Percentiles rank a stretch among this genome's conserved stretches.
phyloP scores from a whole-genome alignment of 1,140 invertebrate species.

The Lineus longissimus region DNA sequence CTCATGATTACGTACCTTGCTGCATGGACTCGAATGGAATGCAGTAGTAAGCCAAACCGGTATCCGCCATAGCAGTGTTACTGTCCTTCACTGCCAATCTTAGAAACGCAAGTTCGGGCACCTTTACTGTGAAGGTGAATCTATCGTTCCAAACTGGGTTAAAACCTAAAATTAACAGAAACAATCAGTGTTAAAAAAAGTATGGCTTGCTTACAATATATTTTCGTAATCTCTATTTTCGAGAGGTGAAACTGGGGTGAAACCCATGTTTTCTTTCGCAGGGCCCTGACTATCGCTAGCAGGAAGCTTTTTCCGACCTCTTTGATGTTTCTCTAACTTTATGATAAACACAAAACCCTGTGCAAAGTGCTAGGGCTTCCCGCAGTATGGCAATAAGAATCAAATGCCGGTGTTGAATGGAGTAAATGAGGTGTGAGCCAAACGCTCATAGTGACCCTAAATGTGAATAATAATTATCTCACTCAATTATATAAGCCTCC shows the following conservation, averaged over 20 bases:
- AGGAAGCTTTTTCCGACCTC: neutral
- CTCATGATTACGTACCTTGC: neutral
- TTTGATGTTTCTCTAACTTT: neutral
- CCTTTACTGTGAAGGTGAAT: neutral
- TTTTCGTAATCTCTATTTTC: neutral
- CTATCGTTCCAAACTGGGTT: neutral
- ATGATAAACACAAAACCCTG: neutral
- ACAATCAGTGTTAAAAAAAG: neutral
- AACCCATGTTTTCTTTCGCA: no score
- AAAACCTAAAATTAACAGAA: conserved; percentile 1
- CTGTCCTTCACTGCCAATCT: conserved; percentile 8
- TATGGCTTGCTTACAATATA: conserved; percentile 53
- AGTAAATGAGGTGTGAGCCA: no score
- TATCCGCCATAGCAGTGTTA: neutral
- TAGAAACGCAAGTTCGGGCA: conserved; percentile 3
- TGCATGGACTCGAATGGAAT: neutral
- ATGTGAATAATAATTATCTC: no score
- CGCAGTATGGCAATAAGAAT: no score
- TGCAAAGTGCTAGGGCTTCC: no score
- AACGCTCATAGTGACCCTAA: no score
- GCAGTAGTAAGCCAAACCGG: neutral
- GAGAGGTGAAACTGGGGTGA: neutral
- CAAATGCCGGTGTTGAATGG: no score
- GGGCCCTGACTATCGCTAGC: neutral
- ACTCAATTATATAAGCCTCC: no score